Evolutionary conservation across 2,797 vertebrate genomes (phyloP), one percentile per base, ranked within the genome.

Genomic region (Sphaeramia orbicularis): DNA sequence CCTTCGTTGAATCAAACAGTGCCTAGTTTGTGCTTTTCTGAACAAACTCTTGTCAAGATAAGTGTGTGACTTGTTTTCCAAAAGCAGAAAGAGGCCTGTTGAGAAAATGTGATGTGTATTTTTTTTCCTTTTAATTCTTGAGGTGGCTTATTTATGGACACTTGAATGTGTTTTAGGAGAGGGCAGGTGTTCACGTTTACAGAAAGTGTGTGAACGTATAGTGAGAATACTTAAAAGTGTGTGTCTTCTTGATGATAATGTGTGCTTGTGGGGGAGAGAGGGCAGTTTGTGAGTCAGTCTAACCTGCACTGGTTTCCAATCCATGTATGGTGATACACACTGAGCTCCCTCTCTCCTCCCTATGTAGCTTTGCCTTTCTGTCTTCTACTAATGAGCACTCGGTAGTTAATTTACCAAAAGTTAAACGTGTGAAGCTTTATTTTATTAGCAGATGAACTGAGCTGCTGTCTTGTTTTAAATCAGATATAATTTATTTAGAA

Each of bases 281-380:
- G 2, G 18, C 13, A 55, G 72, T 81, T 80, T 84, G 81, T 91
- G 93, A 90, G 83, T 93, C 90, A 88, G 79, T 81, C 51, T 74
- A 91, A 93, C 87, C 84, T 88, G 86, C 56, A 35, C 68, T 70
- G 87, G 75, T 94, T 94, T 94, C 93, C 91, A 83, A 89, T 94
- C 94, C 93, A 91, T 94, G 85, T 94, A 94, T 93, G 94, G 93
- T 75, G 85, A 92, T 87, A 6, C 66, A 82, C 85, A 72, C 83
- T 81, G 81, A 10, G 10, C 68, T 78, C 77, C 55, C 42, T 67
- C 51, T 81, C 68, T 78, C 70, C 64, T 71, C 51, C 73, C 47
- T 27, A 50, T 62, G 53, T 72, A 70, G 68, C 75, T 80, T 53
- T 68, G 78, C 72, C 51, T 80, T 72, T 80, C 54, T 59, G 67